These are phyloP conservation scores for Apis mellifera DNA, from an alignment of 1,140 invertebrate species.

Conservation along the genomic window DNA sequence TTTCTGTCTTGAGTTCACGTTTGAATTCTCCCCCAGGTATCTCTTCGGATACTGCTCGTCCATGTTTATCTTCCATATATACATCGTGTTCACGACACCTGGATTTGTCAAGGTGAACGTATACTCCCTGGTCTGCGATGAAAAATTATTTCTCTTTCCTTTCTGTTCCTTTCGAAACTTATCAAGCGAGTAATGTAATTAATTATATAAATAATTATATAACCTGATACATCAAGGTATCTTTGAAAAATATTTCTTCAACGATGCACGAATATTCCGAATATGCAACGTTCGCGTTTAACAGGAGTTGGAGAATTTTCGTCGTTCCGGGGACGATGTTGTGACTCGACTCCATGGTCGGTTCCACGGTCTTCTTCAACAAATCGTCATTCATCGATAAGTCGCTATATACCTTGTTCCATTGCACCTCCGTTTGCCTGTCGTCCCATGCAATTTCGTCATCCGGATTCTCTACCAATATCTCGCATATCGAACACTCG, in stretches of 20 bases:
- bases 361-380: conserved; percentile 52
- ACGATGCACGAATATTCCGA: conserved; percentile 64
- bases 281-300: conserved; percentile 64
- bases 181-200: background rate
- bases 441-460: conserved; percentile 65
- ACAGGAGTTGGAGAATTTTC: conserved; percentile 56
- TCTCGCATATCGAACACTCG: conserved; percentile 63
- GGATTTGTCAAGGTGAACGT: conserved; percentile 63
- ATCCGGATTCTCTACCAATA: conserved; percentile 17
- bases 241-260: conserved; percentile 68
- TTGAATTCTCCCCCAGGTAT: conserved; percentile 2
- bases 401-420: conserved; percentile 45
- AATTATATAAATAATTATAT: too few species aligned
- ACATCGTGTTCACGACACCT: conserved; percentile 62
- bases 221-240: conserved; percentile 74
- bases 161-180: too few species aligned
- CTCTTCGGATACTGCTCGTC: conserved; percentile 65
- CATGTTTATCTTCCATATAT: conserved; percentile 67
- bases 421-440: conserved; percentile 61
- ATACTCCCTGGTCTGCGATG: conserved; percentile 52
- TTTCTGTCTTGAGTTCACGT: background rate
- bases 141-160: background rate
- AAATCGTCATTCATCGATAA: conserved; percentile 1
- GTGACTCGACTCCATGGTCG: conserved; percentile 59
- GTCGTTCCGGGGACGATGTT: conserved; percentile 53